Conservation (phyloP, 2,888 invertebrate genomes). For the Cryptus viduatorius region DNA sequence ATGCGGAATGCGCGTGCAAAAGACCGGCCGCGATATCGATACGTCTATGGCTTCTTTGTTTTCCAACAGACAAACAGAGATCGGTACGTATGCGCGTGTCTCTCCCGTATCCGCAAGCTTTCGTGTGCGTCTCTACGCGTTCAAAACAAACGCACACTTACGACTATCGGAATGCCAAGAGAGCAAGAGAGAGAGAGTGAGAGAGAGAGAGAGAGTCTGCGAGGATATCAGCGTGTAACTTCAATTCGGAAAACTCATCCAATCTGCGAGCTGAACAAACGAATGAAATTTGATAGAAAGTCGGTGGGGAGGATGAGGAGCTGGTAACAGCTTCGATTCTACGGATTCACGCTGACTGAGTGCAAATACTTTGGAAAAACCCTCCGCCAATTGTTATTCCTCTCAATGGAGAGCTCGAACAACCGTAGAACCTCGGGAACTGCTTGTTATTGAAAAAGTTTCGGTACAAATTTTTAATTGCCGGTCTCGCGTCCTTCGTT, state of each 20-base stretch:
- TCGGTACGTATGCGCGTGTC: background rate
- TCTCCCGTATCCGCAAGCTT: background rate
- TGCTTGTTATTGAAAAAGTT: constrained; percentile 43
- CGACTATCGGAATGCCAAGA: constrained; percentile 38
- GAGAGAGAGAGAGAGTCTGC: background rate
- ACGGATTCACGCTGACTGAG: background rate
- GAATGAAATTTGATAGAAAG: constrained; percentile 23
- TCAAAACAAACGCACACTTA: background rate
- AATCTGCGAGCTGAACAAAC: constrained; percentile 10
- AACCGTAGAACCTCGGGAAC: background rate
- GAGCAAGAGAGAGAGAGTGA: background rate
- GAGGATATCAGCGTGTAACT: constrained; percentile 7
- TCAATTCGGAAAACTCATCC: constrained; percentile 16
- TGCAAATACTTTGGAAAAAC: constrained; percentile 29
- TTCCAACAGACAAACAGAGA: constrained; percentile 10
- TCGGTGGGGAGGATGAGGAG: background rate
- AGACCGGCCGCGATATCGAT: constrained; percentile 58
- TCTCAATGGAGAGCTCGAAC: background rate
- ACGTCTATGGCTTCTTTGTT: constrained; percentile 55
- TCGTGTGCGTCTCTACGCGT: background rate
- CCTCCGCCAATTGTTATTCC: constrained; percentile 40
- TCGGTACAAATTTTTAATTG: constrained; percentile 56
- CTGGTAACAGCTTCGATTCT: constrained; percentile 20
- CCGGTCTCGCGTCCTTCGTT: constrained; percentile 25
- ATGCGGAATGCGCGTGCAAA: constrained; percentile 70